A percentile compares a stretch with the other conserved stretches of the same genome.
Conservation (phyloP, 2,797 vertebrate genomes). For the Holocentrus rufus region DNA sequence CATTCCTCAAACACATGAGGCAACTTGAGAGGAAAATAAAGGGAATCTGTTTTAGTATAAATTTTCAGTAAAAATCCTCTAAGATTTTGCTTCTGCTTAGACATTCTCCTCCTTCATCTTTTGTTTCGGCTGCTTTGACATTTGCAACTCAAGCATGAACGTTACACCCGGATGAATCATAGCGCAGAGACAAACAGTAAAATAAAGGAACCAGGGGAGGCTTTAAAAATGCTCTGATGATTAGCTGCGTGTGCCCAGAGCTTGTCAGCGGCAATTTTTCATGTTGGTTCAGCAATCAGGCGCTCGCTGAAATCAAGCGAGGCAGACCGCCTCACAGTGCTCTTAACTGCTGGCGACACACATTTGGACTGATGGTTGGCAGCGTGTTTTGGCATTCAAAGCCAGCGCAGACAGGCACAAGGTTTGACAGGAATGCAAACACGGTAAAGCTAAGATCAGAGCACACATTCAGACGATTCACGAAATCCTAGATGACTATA, state of each 20-base stretch:
- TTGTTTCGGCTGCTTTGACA: conserved; percentile 46
- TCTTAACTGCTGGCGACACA: background rate
- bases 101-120: conserved; percentile 51
- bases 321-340: conserved; percentile 1
- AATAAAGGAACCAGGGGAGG: conserved; percentile 56
- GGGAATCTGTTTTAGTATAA: conserved; percentile 38
- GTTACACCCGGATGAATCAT: conserved; percentile 57
- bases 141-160: conserved; percentile 62
- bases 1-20: no score
- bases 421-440: no score
- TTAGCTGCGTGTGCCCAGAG: conserved; percentile 47
- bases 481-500: conserved; percentile 4
- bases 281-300: conserved; percentile 31
- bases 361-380: background rate
- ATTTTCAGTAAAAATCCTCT: conserved; percentile 15
- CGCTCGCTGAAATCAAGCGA: background rate
- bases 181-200: conserved; percentile 9
- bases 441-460: background rate
- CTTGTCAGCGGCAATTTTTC: conserved; percentile 45
- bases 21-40: conserved; percentile 39
- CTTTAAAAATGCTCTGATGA: conserved; percentile 67
- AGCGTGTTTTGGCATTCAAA: background rate
- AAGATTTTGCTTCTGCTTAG: conserved; percentile 24
- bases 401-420: no score
- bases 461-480: conserved; percentile 18